Evolutionary conservation across 2,113 vertebrate genomes (phyloP), one percentile per base, ranked within the genome.

Genomic region (Puntigrus tetrazona): DNA sequence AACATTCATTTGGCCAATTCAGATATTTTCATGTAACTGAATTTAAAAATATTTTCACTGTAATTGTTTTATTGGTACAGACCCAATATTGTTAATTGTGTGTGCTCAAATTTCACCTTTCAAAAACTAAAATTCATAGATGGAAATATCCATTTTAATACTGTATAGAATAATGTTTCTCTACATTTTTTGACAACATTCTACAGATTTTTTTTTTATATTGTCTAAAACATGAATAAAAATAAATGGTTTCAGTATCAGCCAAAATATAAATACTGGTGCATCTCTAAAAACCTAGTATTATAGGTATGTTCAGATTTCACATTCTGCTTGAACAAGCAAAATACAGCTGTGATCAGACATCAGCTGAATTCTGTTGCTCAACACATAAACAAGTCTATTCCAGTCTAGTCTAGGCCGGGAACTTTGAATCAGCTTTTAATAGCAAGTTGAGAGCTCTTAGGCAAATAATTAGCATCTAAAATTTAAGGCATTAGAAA

Each of bases 401-500:
- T n/a, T n/a, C 36, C 11, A 43, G n/a, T 13, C n/a, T 72, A 41
- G 36, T 4, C 22, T 72, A 41, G 69, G 22, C n/a, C 20, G 14
- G 50, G 31, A 8, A 55, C 31, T 13, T 34, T 22, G 18, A 55
- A 76, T 70, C 20, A 5, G 45, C 45, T 20, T 29, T 55, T 77
- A 36, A 57, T 57, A 78, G 50, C 9, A 77, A 36, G 74, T 38
- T 34, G 50, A 77, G 16, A 77, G 76, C 34, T 61, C 52, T 78
- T 59, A 34, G 34, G 34, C 25, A 69, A 43, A 27, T 74, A 20
- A 73, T 78, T 59, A 7, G 41, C 22, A 83, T 69, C 55, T 73
- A 50, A 59, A 41, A 59, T 83, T 73, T 20, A 79, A 72, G 69
- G 29, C 25, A 29, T 69, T 27, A 25, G 69, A 72, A 70, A 72